Evolutionary conservation across 2,797 vertebrate genomes (phyloP).

Genomic region (Enteromius paludinosus): DNA sequence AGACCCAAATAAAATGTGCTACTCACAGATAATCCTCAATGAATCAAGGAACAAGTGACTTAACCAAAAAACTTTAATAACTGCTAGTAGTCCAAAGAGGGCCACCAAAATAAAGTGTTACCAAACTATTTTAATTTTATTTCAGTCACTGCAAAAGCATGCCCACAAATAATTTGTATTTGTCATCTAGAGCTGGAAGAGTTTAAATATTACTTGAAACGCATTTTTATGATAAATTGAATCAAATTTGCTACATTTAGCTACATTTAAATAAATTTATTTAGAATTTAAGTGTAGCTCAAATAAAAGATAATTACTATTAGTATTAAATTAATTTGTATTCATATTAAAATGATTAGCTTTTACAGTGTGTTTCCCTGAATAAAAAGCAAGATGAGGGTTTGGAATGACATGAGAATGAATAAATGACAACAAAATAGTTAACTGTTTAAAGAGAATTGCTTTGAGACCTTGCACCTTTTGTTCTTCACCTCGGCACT

Average conservation of each 20-base stretch:
- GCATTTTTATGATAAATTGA: not conserved
- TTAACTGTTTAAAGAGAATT: not conserved
- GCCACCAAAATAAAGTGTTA: too few relatives aligned
- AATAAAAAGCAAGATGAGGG: not conserved
- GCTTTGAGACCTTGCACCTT: slow-evolving; percentile 53
- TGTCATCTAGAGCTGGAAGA: not conserved
- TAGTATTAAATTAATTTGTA: too few relatives aligned
- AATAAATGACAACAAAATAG: not conserved
- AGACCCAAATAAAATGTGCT: not conserved
- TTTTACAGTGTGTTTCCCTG: too few relatives aligned
- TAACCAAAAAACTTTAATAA: too few relatives aligned
- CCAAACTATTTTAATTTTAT: not conserved
- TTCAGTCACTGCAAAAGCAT: not conserved
- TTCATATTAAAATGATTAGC: too few relatives aligned
- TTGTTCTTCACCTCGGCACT: slow-evolving; percentile 6
- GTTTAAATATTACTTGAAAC: not conserved
- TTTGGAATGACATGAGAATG: not conserved
- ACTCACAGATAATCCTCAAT: not conserved
- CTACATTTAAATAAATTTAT: too few relatives aligned
- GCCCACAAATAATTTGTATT: not conserved
- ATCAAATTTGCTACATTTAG: too few relatives aligned
- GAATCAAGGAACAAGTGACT: too few relatives aligned
- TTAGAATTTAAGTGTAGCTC: too few relatives aligned
- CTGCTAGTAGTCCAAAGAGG: too few relatives aligned
- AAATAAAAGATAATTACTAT: too few relatives aligned